Evolutionary conservation across 2,113 vertebrate species (phyloP), one percentile per base, ranked within the genome.

Genomic region (Cyphomyrus discorhynchus): DNA sequence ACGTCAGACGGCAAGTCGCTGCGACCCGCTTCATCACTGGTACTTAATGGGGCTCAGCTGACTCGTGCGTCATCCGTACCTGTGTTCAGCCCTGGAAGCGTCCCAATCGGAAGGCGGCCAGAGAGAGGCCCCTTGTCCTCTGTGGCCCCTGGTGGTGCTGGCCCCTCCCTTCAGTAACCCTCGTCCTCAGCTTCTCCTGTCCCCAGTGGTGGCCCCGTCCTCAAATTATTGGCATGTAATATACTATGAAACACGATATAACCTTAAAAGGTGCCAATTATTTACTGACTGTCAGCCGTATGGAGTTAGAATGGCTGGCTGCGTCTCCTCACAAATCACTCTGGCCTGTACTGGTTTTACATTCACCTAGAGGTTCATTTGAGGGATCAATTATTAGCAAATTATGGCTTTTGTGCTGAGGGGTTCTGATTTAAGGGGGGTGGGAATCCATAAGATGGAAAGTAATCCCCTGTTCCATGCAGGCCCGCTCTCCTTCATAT

Each of bases 381-480:
- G 56, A n/a, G 49, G 53, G 87, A 86, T 88, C 56, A n/a, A 66
- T 88, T 88, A 88, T 66, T 88, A 62, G 35, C 13, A 50, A 88
- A 42, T 88, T n/a, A 42, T 9, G 21, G 52, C 27, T 31, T n/a
- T 45, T 46, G 31, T n/a, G 49, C 85, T 56, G 87, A 19, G 35
- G n/a, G 52, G 42, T 66, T 88, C 27, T 58, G 21, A 50, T 88
- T 88, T 88, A 50, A 13, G 50, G 47, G 50, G n/a, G 50, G 11
- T 46, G 24, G 31, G 85, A 49, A 56, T 87, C 27, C 52, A n/a
- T 53, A 39, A 31, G 15, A 56, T 52, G 27, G 19, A 87, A 87
- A 87, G 7, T 19, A n/a, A 39, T 1, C 74, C 17, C 6, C 17
- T 19, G 39, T 7, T 19, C 4, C 15, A 17, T 80, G 74, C 3